Base-by-base conservation (phyloP, 2,113 vertebrate species). In the Spermophilus dauricus region DNA sequence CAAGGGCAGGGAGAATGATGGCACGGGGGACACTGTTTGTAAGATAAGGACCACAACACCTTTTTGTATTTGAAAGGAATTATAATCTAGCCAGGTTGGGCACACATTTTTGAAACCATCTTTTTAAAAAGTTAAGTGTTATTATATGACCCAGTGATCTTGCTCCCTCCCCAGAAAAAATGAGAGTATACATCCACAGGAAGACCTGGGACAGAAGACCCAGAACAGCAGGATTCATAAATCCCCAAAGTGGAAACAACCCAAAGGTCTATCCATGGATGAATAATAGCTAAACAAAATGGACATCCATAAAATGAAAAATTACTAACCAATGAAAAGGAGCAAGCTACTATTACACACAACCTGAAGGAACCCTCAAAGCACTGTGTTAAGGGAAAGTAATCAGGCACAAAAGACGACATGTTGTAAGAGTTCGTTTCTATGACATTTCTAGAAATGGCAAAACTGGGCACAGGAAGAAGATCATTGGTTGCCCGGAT, bases 281-380 rank as follows among this genome's bases (percentile, higher is more conserved):
- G 65, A 78, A 45, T n/a, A 78, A 45, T 24, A 12, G 32, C 26
- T 34, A 45, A 39, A 65, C 14, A 5, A 69, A 78, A 4, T 14
- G 30, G 6, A 8, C 34, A 8, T 58, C 8, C 26, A 3, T 22
- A 8, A 1, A 2, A 8, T 16, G 8, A 48, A 39, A 56, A 87
- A 69, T 61, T 13, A 30, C 51, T 20, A 34, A 63, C 61, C 56
- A n/a, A 1, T 34, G 3, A 30, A 69, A 76, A 76, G 39, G 58
- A 51, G 2, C 69, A 18, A 14, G 14, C 72, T 28, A 1, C 26
- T 6, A 34, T 34, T 1, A 20, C 17, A n/a, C 5, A 0, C 22
- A n/a, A 78, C 65, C 10, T 20, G 82, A n/a, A 5, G 30, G 67
- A 45, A 26, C 17, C 45, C 22, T 45, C 37, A 42, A 5, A 48